Conservation (phyloP, 2,888 invertebrate genomes). For the Thyatira batis region DNA sequence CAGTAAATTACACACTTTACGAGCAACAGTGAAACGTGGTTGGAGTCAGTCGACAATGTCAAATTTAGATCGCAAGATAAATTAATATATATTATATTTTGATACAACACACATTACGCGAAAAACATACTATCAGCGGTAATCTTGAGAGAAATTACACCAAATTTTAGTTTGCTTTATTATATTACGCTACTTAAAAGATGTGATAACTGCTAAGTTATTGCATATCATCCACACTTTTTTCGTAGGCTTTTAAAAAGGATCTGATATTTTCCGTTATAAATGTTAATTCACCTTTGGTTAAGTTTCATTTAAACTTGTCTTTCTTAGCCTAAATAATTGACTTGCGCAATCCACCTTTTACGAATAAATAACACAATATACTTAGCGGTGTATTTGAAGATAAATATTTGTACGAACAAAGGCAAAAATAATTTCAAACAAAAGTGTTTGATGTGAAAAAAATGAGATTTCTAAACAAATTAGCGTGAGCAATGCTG, state of each 20-base stretch:
- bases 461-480: constrained; percentile 50
- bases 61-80: constrained; percentile 11
- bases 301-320: too few species aligned
- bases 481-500: constrained; percentile 57
- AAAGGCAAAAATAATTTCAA: background rate
- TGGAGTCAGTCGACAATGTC: constrained; percentile 4
- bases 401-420: background rate
- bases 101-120: background rate
- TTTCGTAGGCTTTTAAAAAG: too few species aligned
- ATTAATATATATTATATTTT: constrained; percentile 1
- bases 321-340: too few species aligned
- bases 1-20: constrained; percentile 1
- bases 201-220: too few species aligned
- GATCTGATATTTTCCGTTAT: too few species aligned
- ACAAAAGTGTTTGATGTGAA: constrained; percentile 18
- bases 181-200: too few species aligned
- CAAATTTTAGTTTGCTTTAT: too few species aligned
- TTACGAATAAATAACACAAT: too few species aligned
- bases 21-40: constrained; percentile 1
- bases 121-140: background rate
- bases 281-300: too few species aligned
- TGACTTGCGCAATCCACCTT: too few species aligned
- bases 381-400: background rate
- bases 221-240: too few species aligned
- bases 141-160: background rate